Conservation (phyloP, 1,140 invertebrate species). For the Drosophila sulfurigaster region DNA sequence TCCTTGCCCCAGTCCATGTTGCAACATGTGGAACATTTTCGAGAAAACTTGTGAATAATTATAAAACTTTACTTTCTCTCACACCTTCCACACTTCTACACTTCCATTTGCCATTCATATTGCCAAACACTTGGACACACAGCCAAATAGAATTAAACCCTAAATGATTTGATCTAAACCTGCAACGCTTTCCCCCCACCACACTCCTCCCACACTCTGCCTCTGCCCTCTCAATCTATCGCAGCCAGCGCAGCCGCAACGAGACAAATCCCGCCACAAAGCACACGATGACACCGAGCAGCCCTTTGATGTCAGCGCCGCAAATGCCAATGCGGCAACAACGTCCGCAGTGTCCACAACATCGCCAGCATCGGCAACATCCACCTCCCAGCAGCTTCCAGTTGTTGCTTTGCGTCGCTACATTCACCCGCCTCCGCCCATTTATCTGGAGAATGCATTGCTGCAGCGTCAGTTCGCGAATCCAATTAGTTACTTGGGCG, state of each 20-base stretch:
- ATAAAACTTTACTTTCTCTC: constrained; percentile 59
- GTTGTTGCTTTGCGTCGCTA: constrained; percentile 20
- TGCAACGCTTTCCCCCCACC: constrained; percentile 15
- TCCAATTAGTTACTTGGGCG: constrained; percentile 90
- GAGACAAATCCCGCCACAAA: constrained; percentile 76
- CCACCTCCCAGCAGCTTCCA: background rate
- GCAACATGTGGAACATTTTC: constrained; percentile 29
- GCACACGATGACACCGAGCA: constrained; percentile 68
- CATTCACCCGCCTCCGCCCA: constrained; percentile 29
- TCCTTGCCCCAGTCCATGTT: background rate
- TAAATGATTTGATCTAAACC: constrained; percentile 78
- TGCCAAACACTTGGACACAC: constrained; percentile 59
- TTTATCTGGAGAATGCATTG: constrained; percentile 72
- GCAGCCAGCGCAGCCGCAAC: constrained; percentile 61
- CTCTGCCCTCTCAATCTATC: constrained; percentile 58
- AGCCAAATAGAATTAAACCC: constrained; percentile 83
- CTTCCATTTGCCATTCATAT: constrained; percentile 46
- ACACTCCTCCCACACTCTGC: background rate
- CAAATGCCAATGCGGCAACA: constrained; percentile 63
- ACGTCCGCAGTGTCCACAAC: constrained; percentile 30
- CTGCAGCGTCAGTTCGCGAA: constrained; percentile 88
- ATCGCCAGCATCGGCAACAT: background rate
- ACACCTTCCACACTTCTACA: constrained; percentile 27
- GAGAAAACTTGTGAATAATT: constrained; percentile 63
- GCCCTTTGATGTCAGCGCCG: constrained; percentile 66